Evolutionary conservation across 64 coral and sea anemone genomes (phyloP), one percentile per base, ranked within the genome.

Genomic region (Platygyra sinensis): DNA sequence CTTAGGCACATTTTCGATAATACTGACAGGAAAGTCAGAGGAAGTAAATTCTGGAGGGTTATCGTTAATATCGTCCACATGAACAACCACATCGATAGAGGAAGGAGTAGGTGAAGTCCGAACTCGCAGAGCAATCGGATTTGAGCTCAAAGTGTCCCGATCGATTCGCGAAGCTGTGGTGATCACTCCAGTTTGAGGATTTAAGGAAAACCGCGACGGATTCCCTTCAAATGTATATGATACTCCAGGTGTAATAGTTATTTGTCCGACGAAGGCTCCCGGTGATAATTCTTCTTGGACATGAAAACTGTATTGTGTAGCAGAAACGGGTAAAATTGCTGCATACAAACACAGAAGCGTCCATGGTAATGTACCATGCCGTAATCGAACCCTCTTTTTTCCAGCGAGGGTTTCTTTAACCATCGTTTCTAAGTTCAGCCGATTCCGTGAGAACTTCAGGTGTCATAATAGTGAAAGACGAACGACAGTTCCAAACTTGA

Each of bases 1-100:
- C 11, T 64, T 17, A 60, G 4, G 32, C 19, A 65, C 87, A 22
- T 84, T 80, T 94, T 97, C 95, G 24, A 78, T 79, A 67, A 97
- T 88, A 49, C 82, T 59, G 50, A 94, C 36, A 69, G 78, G 46
- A 77, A 82, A 97, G 36, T 60, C 27, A 9, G 89, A 64, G 16
- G 89, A 62, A 49, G 88, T 67, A 91, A 97, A 97, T 64, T 80
- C 75, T 22, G 95, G 95, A 52, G 76, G 16, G 51, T 97, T 97
- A 74, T 97, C 95, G 65, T 97, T 97, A 31, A 97, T 97, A 76
- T 97, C 95, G 38, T 90, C 88, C 50, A 97, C 92, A 49, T 82
- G 82, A 65, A 97, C 88, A 72, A 80, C 67, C 72, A 97, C 95
- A 36, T 63, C 87, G 76, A 94, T 10, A 63, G 62, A 73, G 14